These are phyloP conservation scores for Ennomos erosarius DNA, from an alignment of 2,888 invertebrate species.

Conservation along the genomic window DNA sequence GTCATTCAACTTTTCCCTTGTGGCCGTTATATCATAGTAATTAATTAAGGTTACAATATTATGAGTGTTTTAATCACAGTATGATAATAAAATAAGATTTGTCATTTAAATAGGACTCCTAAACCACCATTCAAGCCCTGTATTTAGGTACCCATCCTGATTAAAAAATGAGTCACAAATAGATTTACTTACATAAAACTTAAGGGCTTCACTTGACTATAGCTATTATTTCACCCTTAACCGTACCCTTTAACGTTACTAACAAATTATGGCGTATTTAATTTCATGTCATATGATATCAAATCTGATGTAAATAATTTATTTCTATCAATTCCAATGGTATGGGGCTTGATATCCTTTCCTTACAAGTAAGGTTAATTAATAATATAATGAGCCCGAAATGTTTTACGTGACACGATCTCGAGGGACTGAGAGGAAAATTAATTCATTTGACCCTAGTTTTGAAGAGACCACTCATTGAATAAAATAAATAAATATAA, in stretches of 20 bases:
- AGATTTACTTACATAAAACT: neutral
- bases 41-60: slow-evolving; percentile 51
- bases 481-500: too few relatives aligned
- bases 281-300: neutral
- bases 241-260: too few relatives aligned
- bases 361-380: slow-evolving; percentile 15
- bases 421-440: slow-evolving; percentile 19
- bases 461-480: too few relatives aligned
- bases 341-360: slow-evolving; percentile 14
- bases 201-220: neutral
- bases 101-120: slow-evolving; percentile 44
- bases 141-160: slow-evolving; percentile 11
- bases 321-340: neutral
- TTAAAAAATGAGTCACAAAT: neutral
- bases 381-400: slow-evolving; percentile 11
- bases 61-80: slow-evolving; percentile 59
- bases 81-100: slow-evolving; percentile 42
- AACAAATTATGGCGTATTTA: too few relatives aligned
- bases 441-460: neutral
- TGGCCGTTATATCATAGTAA: slow-evolving; percentile 55
- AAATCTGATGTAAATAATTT: neutral
- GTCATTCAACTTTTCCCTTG: slow-evolving; percentile 52
- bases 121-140: slow-evolving; percentile 21
- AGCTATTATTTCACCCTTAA: too few relatives aligned
- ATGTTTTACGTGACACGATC: slow-evolving; percentile 3